Evolutionary conservation across 1,140 invertebrate species (phyloP), one percentile per base, ranked within the genome.

Genomic region (Cyclina sinensis): DNA sequence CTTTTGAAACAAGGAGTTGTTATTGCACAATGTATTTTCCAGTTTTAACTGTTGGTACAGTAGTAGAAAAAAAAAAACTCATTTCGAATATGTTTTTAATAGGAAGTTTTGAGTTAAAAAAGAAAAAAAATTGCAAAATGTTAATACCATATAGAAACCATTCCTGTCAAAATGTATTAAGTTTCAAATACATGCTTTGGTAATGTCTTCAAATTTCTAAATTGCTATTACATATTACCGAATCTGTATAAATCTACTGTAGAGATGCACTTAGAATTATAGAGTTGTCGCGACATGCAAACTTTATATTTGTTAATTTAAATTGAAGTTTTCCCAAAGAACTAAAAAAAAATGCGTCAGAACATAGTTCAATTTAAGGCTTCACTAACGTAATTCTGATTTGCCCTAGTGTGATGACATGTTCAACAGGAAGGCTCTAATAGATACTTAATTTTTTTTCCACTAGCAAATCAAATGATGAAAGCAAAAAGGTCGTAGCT

Each of bases 21-120:
- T 76, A 76, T 51, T 48, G 46, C 73, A 76, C 68, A 27, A 76
- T 2, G 27, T 1, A 48, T 76, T 27, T 48, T 46, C 73, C 73
- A 76, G 73, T 76, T 76, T 76, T 76, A 76, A 76, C 73, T 76
- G 73, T 11, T 76, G 73, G 73, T 27, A 76, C 73, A 76, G 73
- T n/a, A 11, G 2, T 3, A 18, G 51, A 54, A 54, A 18, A 18
- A 16, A 46, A 46, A 16, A 46, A 46, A 16, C n/a, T n/a, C n/a
- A n/a, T n/a, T n/a, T n/a, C n/a, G n/a, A n/a, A n/a, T n/a, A n/a
- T n/a, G n/a, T n/a, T n/a, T n/a, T n/a, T n/a, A n/a, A 46, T 46
- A 46, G 43, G 7, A 9, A 46, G 16, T 46, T 46, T 7, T 46
- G 7, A 46, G 16, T 16, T 9, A 7, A 46, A 9, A 46, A 46